Evolutionary conservation across 2,797 vertebrate species (phyloP).

Genomic region (Hozukius guyotensis): DNA sequence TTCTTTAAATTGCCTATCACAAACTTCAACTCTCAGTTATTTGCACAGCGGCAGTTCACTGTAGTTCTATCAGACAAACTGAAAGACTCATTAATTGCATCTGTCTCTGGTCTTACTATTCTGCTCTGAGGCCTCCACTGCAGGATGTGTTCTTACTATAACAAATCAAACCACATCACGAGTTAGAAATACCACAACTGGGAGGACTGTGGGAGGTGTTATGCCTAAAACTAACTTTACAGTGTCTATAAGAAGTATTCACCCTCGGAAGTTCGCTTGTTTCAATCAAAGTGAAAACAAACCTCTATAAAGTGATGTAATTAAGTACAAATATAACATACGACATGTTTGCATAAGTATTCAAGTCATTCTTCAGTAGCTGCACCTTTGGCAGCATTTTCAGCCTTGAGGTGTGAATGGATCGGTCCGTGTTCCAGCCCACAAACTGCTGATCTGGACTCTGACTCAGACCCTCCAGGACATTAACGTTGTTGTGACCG

Average conservation of each 20-base stretch:
- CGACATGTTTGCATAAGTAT: not conserved
- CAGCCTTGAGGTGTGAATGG: too few species aligned
- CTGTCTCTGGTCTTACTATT: not conserved
- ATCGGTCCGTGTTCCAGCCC: too few species aligned
- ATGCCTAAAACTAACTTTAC: not conserved
- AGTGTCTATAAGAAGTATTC: not conserved
- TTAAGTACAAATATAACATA: not conserved
- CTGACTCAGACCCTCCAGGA: not conserved
- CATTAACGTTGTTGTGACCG: not conserved
- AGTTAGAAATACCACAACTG: not conserved
- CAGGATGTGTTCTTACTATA: not conserved
- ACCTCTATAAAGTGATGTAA: not conserved
- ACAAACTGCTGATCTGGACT: too few species aligned
- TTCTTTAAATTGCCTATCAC: conserved; percentile 59
- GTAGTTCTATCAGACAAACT: conserved; percentile 41
- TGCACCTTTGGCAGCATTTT: too few species aligned
- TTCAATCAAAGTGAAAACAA: not conserved
- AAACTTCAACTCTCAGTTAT: conserved; percentile 39
- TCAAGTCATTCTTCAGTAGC: not conserved
- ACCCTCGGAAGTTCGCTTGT: not conserved
- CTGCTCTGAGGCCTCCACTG: not conserved
- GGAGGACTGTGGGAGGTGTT: not conserved
- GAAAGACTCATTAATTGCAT: conserved; percentile 38
- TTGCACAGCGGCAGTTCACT: conserved; percentile 44
- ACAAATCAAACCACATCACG: not conserved